Percentiles rank a stretch among this genome's conserved stretches.
Evolutionary conservation across 2,797 vertebrate species (phyloP).

Genomic region (Sebastes elongatus): DNA sequence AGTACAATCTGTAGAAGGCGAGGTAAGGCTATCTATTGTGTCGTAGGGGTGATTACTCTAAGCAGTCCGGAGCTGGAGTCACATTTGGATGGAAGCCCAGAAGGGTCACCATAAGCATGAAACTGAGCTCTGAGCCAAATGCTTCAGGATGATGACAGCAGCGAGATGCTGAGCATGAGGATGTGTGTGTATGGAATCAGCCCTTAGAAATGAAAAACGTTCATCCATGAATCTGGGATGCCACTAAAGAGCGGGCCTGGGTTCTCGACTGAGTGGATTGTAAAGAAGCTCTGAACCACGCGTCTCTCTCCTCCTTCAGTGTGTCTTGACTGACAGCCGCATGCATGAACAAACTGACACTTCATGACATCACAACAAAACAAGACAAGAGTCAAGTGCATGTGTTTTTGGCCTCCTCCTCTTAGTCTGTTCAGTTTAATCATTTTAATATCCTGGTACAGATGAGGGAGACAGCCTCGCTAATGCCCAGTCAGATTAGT

Average conservation of each 20-base stretch:
- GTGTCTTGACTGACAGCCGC: neutral
- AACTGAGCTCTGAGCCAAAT: neutral
- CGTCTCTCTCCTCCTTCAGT: neutral
- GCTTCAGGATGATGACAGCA: neutral
- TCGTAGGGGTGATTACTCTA: neutral
- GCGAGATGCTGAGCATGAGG: neutral
- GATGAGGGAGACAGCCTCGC: conserved; percentile 8
- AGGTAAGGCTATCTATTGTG: neutral
- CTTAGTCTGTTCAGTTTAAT: conserved; percentile 15
- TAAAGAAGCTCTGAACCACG: neutral
- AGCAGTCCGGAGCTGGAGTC: neutral
- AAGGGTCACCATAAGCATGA: neutral
- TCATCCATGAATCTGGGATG: neutral
- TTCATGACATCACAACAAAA: neutral
- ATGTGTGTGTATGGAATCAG: neutral
- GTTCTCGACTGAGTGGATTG: neutral
- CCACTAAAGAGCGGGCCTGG: neutral
- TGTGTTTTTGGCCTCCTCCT: neutral
- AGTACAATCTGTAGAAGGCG: neutral
- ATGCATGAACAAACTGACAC: neutral
- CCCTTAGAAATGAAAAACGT: neutral
- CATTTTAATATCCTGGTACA: conserved; percentile 16
- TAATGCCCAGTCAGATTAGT: conserved; percentile 35
- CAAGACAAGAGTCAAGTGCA: neutral
- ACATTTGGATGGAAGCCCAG: neutral